phyloP scores from a whole-genome alignment of 2,888 invertebrate genomes.

The Micoletzkya japonica region DNA sequence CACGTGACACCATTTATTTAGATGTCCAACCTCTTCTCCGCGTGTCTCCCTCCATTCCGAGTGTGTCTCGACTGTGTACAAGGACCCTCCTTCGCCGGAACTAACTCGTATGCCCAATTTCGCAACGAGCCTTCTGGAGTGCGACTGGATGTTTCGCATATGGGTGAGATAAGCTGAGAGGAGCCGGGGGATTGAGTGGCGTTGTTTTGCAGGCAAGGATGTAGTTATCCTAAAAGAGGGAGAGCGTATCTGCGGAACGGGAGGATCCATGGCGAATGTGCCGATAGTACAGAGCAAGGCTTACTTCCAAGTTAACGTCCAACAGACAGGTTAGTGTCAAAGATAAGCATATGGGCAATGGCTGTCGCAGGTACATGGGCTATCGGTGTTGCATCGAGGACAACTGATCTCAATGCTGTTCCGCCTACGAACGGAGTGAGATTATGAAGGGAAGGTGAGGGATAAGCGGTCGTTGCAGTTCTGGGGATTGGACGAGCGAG shows the following conservation, averaged over 20 bases:
- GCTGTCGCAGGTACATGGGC: constrained; percentile 77
- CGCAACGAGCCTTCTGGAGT: constrained; percentile 49
- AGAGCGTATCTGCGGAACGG: constrained; percentile 88
- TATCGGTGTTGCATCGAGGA: constrained; percentile 86
- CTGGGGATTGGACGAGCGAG: constrained; percentile 90
- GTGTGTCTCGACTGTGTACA: constrained; percentile 45
- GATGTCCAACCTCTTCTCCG: constrained; percentile 24
- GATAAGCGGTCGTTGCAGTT: constrained; percentile 67
- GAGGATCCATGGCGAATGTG: constrained; percentile 85
- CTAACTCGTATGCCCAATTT: constrained; percentile 44
- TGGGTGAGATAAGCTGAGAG: constrained; percentile 41
- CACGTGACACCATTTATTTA: background rate
- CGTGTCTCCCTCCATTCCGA: constrained; percentile 28
- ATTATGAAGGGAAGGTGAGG: too few relatives aligned
- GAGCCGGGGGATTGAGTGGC: too few relatives aligned
- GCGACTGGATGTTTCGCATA: constrained; percentile 51
- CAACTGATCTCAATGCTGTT: constrained; percentile 82
- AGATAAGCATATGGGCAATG: background rate
- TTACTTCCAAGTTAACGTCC: constrained; percentile 95
- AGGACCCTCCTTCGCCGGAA: constrained; percentile 47
- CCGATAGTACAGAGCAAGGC: constrained; percentile 95
- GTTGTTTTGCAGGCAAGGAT: constrained; percentile 79
- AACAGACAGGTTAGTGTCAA: constrained; percentile 78
- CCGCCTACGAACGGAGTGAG: too few relatives aligned
- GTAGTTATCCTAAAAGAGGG: constrained; percentile 94